Conservation (phyloP, 1,140 invertebrate species). For the Mya arenaria region DNA sequence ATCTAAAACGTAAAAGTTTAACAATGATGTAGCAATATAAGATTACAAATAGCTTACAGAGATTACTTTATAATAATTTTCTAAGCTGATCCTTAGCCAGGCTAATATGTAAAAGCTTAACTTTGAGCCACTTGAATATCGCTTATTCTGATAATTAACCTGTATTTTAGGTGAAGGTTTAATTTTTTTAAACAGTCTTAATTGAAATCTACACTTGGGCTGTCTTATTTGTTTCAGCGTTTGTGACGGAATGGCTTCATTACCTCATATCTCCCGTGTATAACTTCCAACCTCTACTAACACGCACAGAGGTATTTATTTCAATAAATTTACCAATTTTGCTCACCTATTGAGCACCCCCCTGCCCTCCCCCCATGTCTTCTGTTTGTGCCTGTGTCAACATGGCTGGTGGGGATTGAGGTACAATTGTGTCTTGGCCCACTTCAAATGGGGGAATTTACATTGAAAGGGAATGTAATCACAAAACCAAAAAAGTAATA, state of each 20-base stretch:
- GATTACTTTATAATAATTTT: neutral
- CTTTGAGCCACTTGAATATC: neutral
- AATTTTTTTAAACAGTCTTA: neutral
- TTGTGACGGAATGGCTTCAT: conserved; percentile 76
- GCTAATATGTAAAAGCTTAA: neutral
- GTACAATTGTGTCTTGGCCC: neutral
- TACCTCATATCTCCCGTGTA: conserved; percentile 72
- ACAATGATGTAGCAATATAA: neutral
- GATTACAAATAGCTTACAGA: neutral
- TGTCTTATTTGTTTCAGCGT: conserved; percentile 68
- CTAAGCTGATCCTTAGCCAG: neutral
- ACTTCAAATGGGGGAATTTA: neutral
- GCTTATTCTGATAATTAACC: neutral
- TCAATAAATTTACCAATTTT: too few species aligned
- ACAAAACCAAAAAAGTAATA: neutral
- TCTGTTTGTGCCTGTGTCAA: neutral
- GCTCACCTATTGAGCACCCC: too few species aligned
- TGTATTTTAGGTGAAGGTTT: neutral
- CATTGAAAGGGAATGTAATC: neutral
- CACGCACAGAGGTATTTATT: conserved; percentile 78
- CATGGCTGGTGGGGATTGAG: neutral
- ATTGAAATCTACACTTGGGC: neutral
- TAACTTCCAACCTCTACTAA: conserved; percentile 80
- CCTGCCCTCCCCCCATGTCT: too few species aligned
- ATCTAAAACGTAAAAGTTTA: too few species aligned